These are phyloP conservation scores for Sphaerophoria rueppellii DNA, from an alignment of 2,888 invertebrate species.

Conservation along the genomic window DNA sequence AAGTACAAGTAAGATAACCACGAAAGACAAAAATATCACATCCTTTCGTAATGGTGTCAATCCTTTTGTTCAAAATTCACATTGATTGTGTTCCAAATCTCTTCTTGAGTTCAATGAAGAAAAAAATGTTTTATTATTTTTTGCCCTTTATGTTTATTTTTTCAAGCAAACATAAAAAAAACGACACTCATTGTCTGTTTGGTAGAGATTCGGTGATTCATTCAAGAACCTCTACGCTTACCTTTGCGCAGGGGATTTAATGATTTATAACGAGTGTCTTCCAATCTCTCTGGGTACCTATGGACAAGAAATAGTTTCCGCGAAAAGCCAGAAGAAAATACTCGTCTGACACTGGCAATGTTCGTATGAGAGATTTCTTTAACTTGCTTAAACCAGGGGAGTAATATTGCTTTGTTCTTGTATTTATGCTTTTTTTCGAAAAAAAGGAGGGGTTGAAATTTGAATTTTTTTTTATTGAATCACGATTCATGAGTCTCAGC, in stretches of 20 bases:
- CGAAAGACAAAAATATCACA: constrained; percentile 42
- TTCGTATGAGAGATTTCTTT: constrained; percentile 10
- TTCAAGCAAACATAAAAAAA: constrained; percentile 65
- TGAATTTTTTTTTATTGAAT: constrained; percentile 2
- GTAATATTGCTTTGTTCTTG: constrained; percentile 26
- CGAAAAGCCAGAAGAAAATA: constrained; percentile 32
- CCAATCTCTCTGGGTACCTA: not conserved
- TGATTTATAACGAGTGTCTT: constrained; percentile 57
- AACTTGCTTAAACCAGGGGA: constrained; percentile 52
- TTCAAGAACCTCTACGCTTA: constrained; percentile 33
- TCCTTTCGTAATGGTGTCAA: constrained; percentile 41
- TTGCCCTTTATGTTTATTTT: constrained; percentile 70
- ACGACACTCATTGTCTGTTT: constrained; percentile 62
- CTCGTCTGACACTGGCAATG: too few species aligned
- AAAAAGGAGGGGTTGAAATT: constrained; percentile 49
- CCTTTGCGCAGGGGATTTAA: constrained; percentile 45
- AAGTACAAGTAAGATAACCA: constrained; percentile 39
- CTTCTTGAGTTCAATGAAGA: constrained; percentile 38
- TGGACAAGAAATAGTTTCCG: constrained; percentile 37
- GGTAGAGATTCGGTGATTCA: constrained; percentile 44
- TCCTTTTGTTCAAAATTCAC: constrained; percentile 55
- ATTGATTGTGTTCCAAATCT: constrained; percentile 29
- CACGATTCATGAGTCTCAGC: constrained; percentile 49
- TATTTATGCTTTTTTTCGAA: constrained; percentile 1
- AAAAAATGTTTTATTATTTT: constrained; percentile 58